phyloP scores from a whole-genome alignment of 2,888 invertebrate genomes.

The Drosophila mettleri region DNA sequence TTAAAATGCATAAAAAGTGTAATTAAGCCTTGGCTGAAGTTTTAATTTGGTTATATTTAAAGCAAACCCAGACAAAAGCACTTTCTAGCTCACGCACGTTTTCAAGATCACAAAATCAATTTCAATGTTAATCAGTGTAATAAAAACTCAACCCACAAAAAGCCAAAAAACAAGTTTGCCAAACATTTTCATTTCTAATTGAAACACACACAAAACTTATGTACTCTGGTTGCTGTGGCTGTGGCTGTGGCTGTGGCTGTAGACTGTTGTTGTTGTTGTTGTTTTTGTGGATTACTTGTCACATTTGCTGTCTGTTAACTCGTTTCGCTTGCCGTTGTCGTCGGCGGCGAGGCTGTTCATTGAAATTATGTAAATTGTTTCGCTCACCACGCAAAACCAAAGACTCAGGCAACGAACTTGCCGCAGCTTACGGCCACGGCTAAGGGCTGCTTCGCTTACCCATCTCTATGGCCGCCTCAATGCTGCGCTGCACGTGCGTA shows the following conservation, averaged over 20 bases:
- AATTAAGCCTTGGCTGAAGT: not conserved
- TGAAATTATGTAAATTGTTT: slow-evolving; percentile 70
- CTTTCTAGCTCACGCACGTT: not conserved
- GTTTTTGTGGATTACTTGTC: slow-evolving; percentile 56
- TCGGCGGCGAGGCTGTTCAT: slow-evolving; percentile 42
- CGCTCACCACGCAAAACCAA: slow-evolving; percentile 42
- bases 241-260: slow-evolving; percentile 7
- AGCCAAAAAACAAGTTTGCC: slow-evolving; percentile 68
- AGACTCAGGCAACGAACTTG: slow-evolving; percentile 68
- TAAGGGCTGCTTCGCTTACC: slow-evolving; percentile 80
- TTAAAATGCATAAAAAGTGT: slow-evolving; percentile 5
- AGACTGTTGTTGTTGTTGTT: slow-evolving; percentile 21
- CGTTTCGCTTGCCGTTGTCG: slow-evolving; percentile 42
- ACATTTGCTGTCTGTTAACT: slow-evolving; percentile 49
- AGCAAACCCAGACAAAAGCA: not conserved
- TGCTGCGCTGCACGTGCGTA: slow-evolving; percentile 85
- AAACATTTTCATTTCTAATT: slow-evolving; percentile 73
- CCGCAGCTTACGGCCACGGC: not conserved
- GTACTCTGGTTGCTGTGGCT: too few relatives aligned
- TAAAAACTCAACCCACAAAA: slow-evolving; percentile 61
- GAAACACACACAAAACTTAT: slow-evolving; percentile 58
- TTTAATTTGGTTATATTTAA: slow-evolving; percentile 1
- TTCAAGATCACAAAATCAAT: slow-evolving; percentile 37
- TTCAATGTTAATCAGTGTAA: slow-evolving; percentile 64
- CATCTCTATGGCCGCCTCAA: slow-evolving; percentile 85